Evolutionary conservation across 1,140 invertebrate species (phyloP), one percentile per base, ranked within the genome.

Genomic region (Ceratosolen solmsi): DNA sequence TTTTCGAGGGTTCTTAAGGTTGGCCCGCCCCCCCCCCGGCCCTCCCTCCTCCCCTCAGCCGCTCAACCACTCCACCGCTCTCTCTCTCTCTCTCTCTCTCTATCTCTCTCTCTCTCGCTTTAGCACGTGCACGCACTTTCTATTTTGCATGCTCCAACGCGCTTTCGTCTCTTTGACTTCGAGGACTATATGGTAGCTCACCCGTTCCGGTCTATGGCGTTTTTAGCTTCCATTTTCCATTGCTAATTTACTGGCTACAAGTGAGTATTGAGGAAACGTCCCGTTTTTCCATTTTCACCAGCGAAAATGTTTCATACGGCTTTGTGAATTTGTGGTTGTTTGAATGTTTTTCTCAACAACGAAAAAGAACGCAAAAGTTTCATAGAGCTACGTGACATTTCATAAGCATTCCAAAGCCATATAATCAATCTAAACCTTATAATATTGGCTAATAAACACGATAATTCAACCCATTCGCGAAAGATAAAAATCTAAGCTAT

Each of bases 1-100:
- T 85, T 86, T 82, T 86, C 77, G 38, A 83, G 76, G 82, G 70
- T 38, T 65, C 63, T 75, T 73, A 41, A 73, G 51, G 25, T 17
- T 30, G 30, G 49, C 79, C 58, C 36, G 30, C 71, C 60, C 72
- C 25, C 72, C 58, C n/a, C 33, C 68, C 75, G 9, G 56, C 49
- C 30, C 75, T 77, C 33, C 76, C 38, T 54, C 81, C 77, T n/a
- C 82, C 41, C 60, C 58, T n/a, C 20, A 22, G 41, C 22, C 22
- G 5, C 9, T 58, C 49, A 9, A 8, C 17, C 49, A 9, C 46
- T 68, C 72, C 63, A 54, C 41, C 77, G 58, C 46, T 33, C 78
- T 76, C 15, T 82, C 27, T 27, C 75, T 65, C 49, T 38, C 75
- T 77, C 33, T 79, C 38, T 54, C 81, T 80, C 46, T 68, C 72